Base-by-base conservation (phyloP, 1,140 invertebrate genomes). In the Zaprionus nigranus region DNA sequence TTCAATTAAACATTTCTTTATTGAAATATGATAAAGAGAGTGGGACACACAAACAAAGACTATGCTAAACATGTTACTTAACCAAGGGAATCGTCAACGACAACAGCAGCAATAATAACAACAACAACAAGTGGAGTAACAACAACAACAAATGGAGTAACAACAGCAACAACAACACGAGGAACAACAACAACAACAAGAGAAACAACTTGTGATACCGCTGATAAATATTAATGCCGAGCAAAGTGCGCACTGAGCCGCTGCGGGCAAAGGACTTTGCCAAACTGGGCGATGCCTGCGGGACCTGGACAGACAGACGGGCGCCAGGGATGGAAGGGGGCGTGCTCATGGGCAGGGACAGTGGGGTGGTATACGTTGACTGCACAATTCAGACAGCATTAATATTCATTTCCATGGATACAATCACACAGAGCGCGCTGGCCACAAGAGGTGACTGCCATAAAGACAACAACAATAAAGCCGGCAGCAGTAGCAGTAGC, bases 381-480 rank as follows among this genome's bases (percentile, higher is more conserved):
- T 88, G 78, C 68, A 69, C 78, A 72, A 84, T 81, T 74, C 81
- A 64, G 81, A 30, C 61, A 61, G 83, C 79, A 90, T 90, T 90
- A 90, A 90, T 90, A 90, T 90, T 90, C 85, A 90, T 90, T 90
- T 90, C 85, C 81, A 90, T 85, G 76, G 81, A 73, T 82, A 90
- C 85, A 90, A 90, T 82, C 78, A 82, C 81, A 74, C 70, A 71
- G 78, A 72, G 72, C 67, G 62, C 28, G 36, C 61, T 59, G 82
- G 82, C 75, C 82, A 81, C 82, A 85, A 75, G 82, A 72, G 76
- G 71, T 69, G 81, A 28, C 82, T 73, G 78, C 75, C 71, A 81
- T 81, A 81, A 78, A 74, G 70, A 71, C 81, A 82, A 54, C 67
- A 72, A 43, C 73, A 81, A 30, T 24, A 75, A 26, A 51, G 58